Conservation (phyloP, 2,113 vertebrate genomes). For the Dicaeum eximium region DNA sequence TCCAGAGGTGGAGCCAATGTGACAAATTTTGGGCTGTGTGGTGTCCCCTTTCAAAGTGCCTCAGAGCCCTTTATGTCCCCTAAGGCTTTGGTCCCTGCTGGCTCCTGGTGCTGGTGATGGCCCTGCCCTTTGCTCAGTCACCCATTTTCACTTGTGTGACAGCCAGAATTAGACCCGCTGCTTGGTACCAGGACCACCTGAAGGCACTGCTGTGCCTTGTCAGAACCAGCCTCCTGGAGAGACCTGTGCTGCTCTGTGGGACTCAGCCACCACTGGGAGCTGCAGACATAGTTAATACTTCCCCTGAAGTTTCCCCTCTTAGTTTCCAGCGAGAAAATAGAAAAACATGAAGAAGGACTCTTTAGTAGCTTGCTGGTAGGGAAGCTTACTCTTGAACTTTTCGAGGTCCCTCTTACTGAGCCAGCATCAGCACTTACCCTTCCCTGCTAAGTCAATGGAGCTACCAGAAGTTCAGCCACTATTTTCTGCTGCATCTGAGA, state of each 20-base stretch:
- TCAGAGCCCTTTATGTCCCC: background rate
- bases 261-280: background rate
- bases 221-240: background rate
- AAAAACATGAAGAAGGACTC: background rate
- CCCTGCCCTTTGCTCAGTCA: background rate
- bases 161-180: background rate
- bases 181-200: background rate
- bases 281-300: background rate
- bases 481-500: background rate
- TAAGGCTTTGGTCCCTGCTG: background rate
- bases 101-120: background rate
- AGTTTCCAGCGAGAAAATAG: background rate
- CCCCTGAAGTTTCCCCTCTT: background rate
- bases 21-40: background rate
- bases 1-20: background rate
- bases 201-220: background rate
- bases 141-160: accelerated
- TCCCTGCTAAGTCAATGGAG: background rate
- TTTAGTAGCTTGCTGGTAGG: background rate
- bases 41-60: background rate
- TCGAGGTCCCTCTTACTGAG: background rate
- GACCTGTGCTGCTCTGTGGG: accelerated
- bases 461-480: background rate
- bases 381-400: background rate
- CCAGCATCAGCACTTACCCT: background rate